Conservation (phyloP, 2,888 invertebrate species). For the Aquatica leii region DNA sequence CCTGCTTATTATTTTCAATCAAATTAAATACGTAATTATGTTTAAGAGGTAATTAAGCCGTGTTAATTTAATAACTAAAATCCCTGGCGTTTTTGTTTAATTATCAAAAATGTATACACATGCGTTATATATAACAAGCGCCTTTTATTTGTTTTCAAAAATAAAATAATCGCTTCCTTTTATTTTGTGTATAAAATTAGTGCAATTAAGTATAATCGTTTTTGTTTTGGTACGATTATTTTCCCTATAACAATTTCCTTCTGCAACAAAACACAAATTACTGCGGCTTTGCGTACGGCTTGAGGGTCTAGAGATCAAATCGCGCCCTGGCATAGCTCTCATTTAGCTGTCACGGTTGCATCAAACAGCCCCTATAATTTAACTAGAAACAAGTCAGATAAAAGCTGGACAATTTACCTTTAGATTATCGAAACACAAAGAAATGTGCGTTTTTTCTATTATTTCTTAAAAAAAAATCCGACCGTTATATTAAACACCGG, state of each 20-base stretch:
- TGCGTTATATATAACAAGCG: neutral
- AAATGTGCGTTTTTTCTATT: slow-evolving; percentile 48
- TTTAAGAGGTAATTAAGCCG: too few relatives aligned
- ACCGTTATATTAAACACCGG: slow-evolving; percentile 29
- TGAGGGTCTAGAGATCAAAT: slow-evolving; percentile 40
- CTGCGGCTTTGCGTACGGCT: slow-evolving; percentile 40
- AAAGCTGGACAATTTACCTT: slow-evolving; percentile 56
- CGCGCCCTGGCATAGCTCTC: slow-evolving; percentile 43
- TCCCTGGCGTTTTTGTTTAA: too few relatives aligned
- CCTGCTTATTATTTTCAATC: too few relatives aligned
- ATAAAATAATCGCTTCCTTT: slow-evolving; percentile 25
- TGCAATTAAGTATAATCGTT: slow-evolving; percentile 43
- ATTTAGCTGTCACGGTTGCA: slow-evolving; percentile 59
- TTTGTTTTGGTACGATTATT: slow-evolving; percentile 40
- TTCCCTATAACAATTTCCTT: slow-evolving; percentile 43
- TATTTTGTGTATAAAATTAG: slow-evolving; percentile 40
- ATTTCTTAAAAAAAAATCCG: slow-evolving; percentile 41
- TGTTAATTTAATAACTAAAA: too few relatives aligned
- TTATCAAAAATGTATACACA: too few relatives aligned
- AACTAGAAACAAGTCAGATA: slow-evolving; percentile 53
- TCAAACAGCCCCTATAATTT: slow-evolving; percentile 60
- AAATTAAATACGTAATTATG: too few relatives aligned
- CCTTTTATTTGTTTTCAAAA: neutral
- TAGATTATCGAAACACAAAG: slow-evolving; percentile 53
- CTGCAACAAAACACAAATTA: slow-evolving; percentile 45